Base-by-base conservation (phyloP, 2,113 vertebrate genomes). In the Pseudorasbora parva region DNA sequence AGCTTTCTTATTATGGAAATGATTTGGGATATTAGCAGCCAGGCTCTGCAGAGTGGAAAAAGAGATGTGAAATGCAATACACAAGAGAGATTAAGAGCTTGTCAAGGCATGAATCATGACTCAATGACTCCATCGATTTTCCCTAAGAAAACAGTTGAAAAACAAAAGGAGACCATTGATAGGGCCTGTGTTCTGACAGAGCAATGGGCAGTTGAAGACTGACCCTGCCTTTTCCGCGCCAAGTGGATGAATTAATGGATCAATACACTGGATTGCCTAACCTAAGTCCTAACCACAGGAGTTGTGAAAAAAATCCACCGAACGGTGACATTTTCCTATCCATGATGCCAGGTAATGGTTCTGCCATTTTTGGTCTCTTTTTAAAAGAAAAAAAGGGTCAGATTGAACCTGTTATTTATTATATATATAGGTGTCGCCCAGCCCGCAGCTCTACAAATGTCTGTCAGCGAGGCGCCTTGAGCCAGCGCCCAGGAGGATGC, bases 71-170 rank as follows among this genome's bases (percentile, higher is more conserved):
- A 47, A 71, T 47, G 51, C 45, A 47, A 86, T 82, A 84, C 82
- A 62, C 82, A 10, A 43, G 80, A 69, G 71, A 81, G 86, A 89
- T 87, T 80, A 89, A 86, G 56, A 78, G 79, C 76, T 79, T 86
- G 84, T 87, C 86, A 57, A 83, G 59, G 75, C 80, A 72, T 85
- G 82, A 81, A 85, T 83, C 81, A 78, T 49, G 83, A 85, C 54
- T 85, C 72, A 74, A 84, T 81, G 81, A 51, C 78, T 69, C 30
- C 47, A 88, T 86, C 5, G 82, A 88, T 84, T 88, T 79, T 23
- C 21, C 64, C 56, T 71, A 51, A 74, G 75, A 83, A 81, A 84
- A 87, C 78, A 45, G 59, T 54, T 54, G 56, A 78, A 76, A 78
- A 84, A 81, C 78, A 86, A 43, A 85, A 56, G 19, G 6, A 78